phyloP scores from a whole-genome alignment of 2,888 invertebrate genomes.

The Panopea generosa region DNA sequence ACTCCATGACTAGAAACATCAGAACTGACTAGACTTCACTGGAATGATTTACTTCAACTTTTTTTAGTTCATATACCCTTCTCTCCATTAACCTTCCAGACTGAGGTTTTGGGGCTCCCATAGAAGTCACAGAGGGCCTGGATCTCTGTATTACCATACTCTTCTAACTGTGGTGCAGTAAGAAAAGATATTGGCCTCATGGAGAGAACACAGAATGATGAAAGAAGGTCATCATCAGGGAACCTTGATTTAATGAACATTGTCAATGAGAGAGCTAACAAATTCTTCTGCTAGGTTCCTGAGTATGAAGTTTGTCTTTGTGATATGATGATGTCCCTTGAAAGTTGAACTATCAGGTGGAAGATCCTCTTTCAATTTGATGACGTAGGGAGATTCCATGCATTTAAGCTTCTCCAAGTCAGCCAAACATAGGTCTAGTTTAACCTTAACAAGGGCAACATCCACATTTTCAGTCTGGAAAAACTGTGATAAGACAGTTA shows the following conservation, averaged over 20 bases:
- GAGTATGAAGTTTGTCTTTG: constrained; percentile 31
- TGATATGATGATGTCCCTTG: constrained; percentile 33
- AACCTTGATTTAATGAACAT: constrained; percentile 32
- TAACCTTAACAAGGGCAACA: constrained; percentile 51
- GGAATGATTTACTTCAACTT: too few species aligned
- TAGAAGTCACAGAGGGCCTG: too few species aligned
- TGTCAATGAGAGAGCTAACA: constrained; percentile 12
- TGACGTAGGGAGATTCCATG: constrained; percentile 20
- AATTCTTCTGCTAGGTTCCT: constrained; percentile 8
- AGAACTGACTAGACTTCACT: too few species aligned
- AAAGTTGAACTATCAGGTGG: constrained; percentile 3
- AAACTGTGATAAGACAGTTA: constrained; percentile 47
- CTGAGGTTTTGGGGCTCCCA: too few species aligned
- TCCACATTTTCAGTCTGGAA: constrained; percentile 59
- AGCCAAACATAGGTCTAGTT: constrained; percentile 32
- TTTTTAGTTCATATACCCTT: too few species aligned
- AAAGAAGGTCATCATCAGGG: too few species aligned
- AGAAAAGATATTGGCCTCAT: too few species aligned
- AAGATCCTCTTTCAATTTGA: constrained; percentile 15
- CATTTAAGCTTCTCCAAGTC: constrained; percentile 22
- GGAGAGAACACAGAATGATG: too few species aligned
- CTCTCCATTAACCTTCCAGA: too few species aligned
- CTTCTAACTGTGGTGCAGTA: too few species aligned
- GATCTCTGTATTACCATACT: too few species aligned
- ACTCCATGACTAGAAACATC: too few species aligned